Evolutionary conservation across 2,797 vertebrate genomes (phyloP).

Genomic region (Pipistrellus pipistrellus): DNA sequence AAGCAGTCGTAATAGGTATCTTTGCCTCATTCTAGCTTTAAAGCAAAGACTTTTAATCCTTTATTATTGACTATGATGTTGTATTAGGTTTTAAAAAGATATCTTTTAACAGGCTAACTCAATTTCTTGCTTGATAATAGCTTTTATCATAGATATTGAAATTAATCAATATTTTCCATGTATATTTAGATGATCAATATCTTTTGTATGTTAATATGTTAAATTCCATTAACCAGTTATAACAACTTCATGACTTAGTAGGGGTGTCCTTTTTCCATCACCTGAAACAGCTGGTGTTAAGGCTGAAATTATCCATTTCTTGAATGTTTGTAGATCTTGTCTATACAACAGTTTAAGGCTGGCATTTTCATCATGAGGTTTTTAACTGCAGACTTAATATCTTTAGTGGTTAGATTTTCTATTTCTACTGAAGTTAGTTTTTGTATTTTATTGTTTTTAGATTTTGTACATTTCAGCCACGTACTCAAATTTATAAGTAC

Average conservation of each 20-base stretch:
- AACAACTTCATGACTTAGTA: not conserved
- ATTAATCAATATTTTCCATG: not conserved
- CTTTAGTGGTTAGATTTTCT: constrained; percentile 29
- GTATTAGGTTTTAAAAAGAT: not conserved
- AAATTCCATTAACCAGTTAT: not conserved
- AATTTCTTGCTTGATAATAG: not conserved
- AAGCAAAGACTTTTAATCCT: not conserved
- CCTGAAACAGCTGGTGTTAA: not conserved
- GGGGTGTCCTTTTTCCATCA: not conserved
- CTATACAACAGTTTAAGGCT: not conserved
- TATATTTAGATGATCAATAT: not conserved
- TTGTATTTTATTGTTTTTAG: constrained; percentile 9
- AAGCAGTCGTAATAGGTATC: not conserved
- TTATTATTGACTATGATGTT: not conserved
- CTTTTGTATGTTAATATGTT: not conserved
- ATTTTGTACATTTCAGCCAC: not conserved
- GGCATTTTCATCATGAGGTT: not conserved
- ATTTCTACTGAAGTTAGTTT: constrained; percentile 8
- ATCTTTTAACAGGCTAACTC: not conserved
- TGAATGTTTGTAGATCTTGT: not conserved
- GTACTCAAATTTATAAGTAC: constrained; percentile 13
- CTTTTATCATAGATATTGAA: not conserved
- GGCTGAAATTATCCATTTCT: not conserved
- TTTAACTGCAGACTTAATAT: not conserved
- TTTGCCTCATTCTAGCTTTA: not conserved